Percentiles rank a stretch among this genome's conserved stretches.
Conservation (phyloP, 2,888 invertebrate genomes). For the Julus scanicus region DNA sequence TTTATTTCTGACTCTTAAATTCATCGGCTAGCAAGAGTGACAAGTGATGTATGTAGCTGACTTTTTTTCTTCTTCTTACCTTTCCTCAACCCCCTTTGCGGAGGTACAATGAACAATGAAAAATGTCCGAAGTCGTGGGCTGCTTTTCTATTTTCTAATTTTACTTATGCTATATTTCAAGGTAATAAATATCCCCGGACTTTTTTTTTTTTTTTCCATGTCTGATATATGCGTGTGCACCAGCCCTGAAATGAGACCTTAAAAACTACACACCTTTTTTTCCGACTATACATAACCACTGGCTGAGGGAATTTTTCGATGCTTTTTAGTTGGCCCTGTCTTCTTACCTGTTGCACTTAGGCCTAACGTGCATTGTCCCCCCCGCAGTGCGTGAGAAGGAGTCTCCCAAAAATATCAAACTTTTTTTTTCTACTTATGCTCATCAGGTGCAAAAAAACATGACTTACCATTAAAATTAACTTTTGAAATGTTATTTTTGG, state of each 20-base stretch:
- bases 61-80: not conserved
- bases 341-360: conserved; percentile 34
- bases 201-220: not conserved
- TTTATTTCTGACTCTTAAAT: conserved; percentile 38
- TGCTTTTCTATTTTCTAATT: conserved; percentile 36
- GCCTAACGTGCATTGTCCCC: not conserved
- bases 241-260: conserved; percentile 47
- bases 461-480: not conserved
- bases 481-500: conserved; percentile 19
- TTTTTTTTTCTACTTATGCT: not conserved
- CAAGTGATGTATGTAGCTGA: conserved; percentile 18
- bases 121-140: conserved; percentile 46
- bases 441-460: not conserved
- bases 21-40: conserved; percentile 18
- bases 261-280: conserved; percentile 25
- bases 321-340: conserved; percentile 27
- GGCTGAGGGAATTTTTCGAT: not conserved
- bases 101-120: conserved; percentile 43
- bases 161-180: conserved; percentile 45
- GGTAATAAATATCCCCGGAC: conserved; percentile 31
- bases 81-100: conserved; percentile 2
- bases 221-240: conserved; percentile 34
- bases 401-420: conserved; percentile 23
- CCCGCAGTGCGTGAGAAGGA: conserved; percentile 40
- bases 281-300: not conserved